Percentiles rank a stretch among this genome's conserved stretches.
These are phyloP conservation scores for Chaenocephalus aceratus DNA, from an alignment of 2,113 vertebrate genomes.

Conservation along the genomic window DNA sequence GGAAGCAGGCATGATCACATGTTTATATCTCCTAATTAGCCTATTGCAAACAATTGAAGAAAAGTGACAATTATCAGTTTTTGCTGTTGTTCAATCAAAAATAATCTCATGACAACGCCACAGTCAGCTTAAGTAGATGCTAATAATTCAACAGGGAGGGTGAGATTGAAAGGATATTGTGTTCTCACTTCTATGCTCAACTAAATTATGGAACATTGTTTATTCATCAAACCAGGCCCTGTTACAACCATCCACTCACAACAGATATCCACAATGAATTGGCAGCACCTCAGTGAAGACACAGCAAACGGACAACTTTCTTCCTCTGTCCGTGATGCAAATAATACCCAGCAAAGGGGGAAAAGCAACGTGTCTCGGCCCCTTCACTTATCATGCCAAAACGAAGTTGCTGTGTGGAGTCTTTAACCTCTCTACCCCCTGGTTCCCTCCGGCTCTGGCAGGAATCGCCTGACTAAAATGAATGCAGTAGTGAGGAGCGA, in stretches of 20 bases:
- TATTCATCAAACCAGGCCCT: constrained; percentile 76
- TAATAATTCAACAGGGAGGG: constrained; percentile 62
- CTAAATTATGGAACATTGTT: constrained; percentile 82
- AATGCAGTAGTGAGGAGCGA: constrained; percentile 67
- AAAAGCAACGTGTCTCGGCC: constrained; percentile 57
- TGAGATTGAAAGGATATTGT: constrained; percentile 60
- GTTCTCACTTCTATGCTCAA: constrained; percentile 57
- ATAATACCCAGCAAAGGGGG: constrained; percentile 42
- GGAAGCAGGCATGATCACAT: constrained; percentile 24
- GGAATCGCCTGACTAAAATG: constrained; percentile 69
- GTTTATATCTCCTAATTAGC: constrained; percentile 32
- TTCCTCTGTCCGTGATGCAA: constrained; percentile 61
- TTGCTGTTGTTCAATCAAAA: constrained; percentile 43
- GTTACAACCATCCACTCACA: constrained; percentile 73
- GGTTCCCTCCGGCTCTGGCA: constrained; percentile 54
- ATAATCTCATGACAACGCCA: constrained; percentile 59
- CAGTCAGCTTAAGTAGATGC: constrained; percentile 62
- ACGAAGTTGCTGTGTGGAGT: constrained; percentile 71
- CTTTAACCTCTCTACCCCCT: constrained; percentile 79
- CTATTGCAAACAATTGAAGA: constrained; percentile 8
- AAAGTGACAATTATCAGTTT: constrained; percentile 49
- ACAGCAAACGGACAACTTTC: constrained; percentile 60
- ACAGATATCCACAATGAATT: constrained; percentile 80
- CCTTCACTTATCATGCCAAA: constrained; percentile 67
- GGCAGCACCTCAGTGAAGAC: constrained; percentile 72